A percentile compares a stretch with the other conserved stretches of the same genome.
Conservation (phyloP, 2,797 vertebrate species). For the Syndactyla subalaris region DNA sequence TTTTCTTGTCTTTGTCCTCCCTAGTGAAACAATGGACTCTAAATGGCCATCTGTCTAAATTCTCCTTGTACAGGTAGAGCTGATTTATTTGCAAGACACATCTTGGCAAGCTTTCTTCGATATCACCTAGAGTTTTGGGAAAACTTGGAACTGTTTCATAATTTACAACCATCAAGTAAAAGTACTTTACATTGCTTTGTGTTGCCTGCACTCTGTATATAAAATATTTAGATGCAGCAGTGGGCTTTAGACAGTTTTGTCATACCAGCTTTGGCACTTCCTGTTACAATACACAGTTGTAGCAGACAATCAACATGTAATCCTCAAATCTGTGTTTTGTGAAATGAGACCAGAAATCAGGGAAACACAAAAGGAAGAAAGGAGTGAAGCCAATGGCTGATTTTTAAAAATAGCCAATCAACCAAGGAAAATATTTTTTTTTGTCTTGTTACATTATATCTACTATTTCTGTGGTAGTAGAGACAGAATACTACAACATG, state of each 20-base stretch:
- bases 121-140: conserved; percentile 66
- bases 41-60: conserved; percentile 70
- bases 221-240: conserved; percentile 77
- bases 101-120: conserved; percentile 67
- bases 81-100: conserved; percentile 74
- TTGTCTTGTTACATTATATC: background rate
- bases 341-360: background rate
- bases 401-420: background rate
- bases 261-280: conserved; percentile 48
- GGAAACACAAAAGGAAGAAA: background rate
- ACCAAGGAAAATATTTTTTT: background rate
- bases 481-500: background rate
- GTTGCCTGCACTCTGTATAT: conserved; percentile 66
- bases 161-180: conserved; percentile 79
- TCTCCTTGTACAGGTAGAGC: conserved; percentile 18
- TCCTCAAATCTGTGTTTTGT: background rate
- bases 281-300: background rate
- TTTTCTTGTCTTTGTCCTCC: conserved; percentile 20
- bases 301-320: background rate
- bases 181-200: conserved; percentile 75
- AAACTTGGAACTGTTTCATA: conserved; percentile 81
- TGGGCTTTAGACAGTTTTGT: conserved; percentile 54
- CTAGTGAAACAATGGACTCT: conserved; percentile 55
- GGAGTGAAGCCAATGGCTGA: background rate
- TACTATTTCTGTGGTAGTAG: background rate